Evolutionary conservation across 2,888 invertebrate species (phyloP), one percentile per base, ranked within the genome.

Genomic region (Trypoxylon attenuatum): DNA sequence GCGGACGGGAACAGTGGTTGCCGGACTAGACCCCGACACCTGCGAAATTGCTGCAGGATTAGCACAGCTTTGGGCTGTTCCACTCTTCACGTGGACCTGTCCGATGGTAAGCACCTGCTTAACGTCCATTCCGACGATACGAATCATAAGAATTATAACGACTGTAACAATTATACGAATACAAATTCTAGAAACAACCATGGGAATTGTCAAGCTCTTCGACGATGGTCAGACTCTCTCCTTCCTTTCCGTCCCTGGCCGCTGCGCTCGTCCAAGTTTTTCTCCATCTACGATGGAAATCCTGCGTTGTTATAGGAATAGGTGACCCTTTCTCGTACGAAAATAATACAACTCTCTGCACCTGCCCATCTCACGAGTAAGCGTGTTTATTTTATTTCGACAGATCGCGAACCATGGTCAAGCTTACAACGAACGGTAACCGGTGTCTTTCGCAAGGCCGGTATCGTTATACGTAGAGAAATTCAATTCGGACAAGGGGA

Each of bases 331-430:
- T 15, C 15, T 21, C 8, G 22, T n/a, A n/a, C n/a, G n/a, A n/a
- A n/a, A n/a, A n/a, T n/a, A n/a, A n/a, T n/a, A n/a, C n/a, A n/a
- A 13, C 4, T 21, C 3, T 46, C 8, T 23, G 18, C 16, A 21
- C 2, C 23, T 0, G 10, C 16, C 6, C 5, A 0, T 8, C 8
- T 33, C 25, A 1, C 16, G 4, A 1, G 18, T 47, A 10, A 8
- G 21, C 21, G 19, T n/a, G 19, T 33, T 27, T 29, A 6, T 1
- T 25, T 5, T 46, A 8, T 18, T n/a, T 2, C 70, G 58, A 5
- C 87, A 90, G 90, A 88, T 81, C 84, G 87, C 50, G 89, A 90
- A 53, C 89, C 89, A 83, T 91, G 90, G 90, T 88, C 89, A 54
- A 88, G 85, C 56, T 82, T 90, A 51, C 88, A 89, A 15, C 88